These are phyloP conservation scores for Mesopsocus fuscifrons DNA, from an alignment of 2,888 invertebrate genomes.

Conservation along the genomic window DNA sequence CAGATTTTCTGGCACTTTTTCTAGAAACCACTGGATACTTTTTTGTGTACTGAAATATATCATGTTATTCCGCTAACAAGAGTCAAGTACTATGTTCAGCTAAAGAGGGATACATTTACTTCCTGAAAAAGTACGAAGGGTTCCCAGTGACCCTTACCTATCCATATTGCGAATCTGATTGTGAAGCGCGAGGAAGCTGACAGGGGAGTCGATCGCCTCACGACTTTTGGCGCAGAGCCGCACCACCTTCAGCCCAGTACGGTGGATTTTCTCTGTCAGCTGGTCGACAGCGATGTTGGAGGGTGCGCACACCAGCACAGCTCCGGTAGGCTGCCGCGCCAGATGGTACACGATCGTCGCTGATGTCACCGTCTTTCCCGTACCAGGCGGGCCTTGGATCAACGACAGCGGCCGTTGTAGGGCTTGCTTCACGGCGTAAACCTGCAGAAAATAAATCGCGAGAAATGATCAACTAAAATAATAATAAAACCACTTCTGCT, in stretches of 20 bases:
- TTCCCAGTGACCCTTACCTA: constrained; percentile 32
- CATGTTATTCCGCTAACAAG: too few species aligned
- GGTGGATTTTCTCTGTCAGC: constrained; percentile 94
- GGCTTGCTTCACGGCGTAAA: constrained; percentile 96
- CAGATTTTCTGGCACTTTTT: too few species aligned
- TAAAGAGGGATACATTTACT: too few species aligned
- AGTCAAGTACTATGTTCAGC: too few species aligned
- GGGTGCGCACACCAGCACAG: constrained; percentile 94
- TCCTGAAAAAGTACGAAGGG: too few species aligned
- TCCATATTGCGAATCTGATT: constrained; percentile 94
- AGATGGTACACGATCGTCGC: constrained; percentile 98
- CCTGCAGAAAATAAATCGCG: constrained; percentile 28
- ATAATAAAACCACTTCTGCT: too few species aligned
- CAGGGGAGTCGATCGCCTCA: constrained; percentile 95
- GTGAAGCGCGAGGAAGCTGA: constrained; percentile 89
- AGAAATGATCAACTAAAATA: too few species aligned
- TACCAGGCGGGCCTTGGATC: constrained; percentile 95
- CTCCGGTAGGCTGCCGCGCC: constrained; percentile 82
- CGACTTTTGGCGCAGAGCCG: constrained; percentile 93
- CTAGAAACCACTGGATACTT: too few species aligned
- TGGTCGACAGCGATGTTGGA: constrained; percentile 99
- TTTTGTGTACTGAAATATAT: too few species aligned
- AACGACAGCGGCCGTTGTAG: constrained; percentile 87
- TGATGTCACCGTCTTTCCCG: constrained; percentile 98
- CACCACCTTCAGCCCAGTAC: constrained; percentile 83